phyloP scores from a whole-genome alignment of 2,888 invertebrate genomes.

The Papilio elwesi region DNA sequence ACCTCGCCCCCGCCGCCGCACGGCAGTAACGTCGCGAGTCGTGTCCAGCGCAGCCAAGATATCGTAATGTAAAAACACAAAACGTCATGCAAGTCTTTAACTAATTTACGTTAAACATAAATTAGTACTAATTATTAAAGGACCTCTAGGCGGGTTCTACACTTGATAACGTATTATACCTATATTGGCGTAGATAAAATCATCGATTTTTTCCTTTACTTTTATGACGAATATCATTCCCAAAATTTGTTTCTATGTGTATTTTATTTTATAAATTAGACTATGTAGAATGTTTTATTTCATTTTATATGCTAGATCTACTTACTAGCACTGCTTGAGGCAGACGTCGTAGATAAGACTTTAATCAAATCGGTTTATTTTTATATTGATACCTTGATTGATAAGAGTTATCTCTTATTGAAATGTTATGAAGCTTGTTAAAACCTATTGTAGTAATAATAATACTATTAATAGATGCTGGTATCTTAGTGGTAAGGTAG shows the following conservation, averaged over 20 bases:
- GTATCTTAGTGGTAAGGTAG: no score
- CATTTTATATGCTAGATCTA: background rate
- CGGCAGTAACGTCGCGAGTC: no score
- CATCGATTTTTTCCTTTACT: conserved; percentile 1
- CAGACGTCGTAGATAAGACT: background rate
- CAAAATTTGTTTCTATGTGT: background rate
- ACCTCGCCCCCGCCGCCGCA: no score
- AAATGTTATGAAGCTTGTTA: no score
- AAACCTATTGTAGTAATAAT: background rate
- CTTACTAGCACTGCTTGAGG: background rate
- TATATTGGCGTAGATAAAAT: background rate
- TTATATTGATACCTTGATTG: background rate
- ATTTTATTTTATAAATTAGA: background rate
- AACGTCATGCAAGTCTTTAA: no score
- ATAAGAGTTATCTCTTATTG: no score
- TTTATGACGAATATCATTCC: background rate
- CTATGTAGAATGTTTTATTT: background rate
- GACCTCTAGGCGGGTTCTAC: no score
- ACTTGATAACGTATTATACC: conserved; percentile 5
- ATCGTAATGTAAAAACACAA: no score
- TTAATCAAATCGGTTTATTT: background rate
- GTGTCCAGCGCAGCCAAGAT: no score
- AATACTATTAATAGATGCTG: no score
- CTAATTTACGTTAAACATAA: no score
- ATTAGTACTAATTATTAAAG: no score